Percentiles rank a stretch among this genome's conserved stretches.
phyloP scores from a whole-genome alignment of 2,113 vertebrate species.

The Zosterops japonicus region DNA sequence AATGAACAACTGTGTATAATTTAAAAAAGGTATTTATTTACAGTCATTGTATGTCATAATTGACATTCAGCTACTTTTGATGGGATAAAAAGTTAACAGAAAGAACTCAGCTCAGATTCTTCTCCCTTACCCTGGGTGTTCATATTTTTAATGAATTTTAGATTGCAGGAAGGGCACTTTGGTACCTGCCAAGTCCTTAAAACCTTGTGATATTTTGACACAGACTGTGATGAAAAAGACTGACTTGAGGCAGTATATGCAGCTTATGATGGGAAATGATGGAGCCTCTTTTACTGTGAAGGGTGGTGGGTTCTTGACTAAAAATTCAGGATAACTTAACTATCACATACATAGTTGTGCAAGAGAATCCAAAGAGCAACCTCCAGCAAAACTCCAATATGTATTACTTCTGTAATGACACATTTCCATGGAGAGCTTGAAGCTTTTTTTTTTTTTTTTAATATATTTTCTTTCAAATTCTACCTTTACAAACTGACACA shows the following conservation, averaged over 20 bases:
- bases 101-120: background rate
- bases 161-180: background rate
- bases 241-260: background rate
- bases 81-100: background rate
- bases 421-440: background rate
- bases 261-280: background rate
- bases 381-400: background rate
- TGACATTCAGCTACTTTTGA: background rate
- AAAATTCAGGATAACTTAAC: background rate
- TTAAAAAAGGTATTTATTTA: background rate
- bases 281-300: background rate
- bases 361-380: background rate
- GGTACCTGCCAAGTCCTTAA: background rate
- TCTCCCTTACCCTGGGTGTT: background rate
- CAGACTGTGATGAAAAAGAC: background rate
- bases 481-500: background rate
- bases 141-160: background rate
- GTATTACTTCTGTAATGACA: background rate
- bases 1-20: background rate
- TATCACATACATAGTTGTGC: accelerated
- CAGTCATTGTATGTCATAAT: background rate
- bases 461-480: background rate
- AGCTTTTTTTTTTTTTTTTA: background rate
- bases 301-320: background rate
- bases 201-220: background rate